Conservation (phyloP, 2,797 vertebrate genomes). For the Nyctibius grandis region DNA sequence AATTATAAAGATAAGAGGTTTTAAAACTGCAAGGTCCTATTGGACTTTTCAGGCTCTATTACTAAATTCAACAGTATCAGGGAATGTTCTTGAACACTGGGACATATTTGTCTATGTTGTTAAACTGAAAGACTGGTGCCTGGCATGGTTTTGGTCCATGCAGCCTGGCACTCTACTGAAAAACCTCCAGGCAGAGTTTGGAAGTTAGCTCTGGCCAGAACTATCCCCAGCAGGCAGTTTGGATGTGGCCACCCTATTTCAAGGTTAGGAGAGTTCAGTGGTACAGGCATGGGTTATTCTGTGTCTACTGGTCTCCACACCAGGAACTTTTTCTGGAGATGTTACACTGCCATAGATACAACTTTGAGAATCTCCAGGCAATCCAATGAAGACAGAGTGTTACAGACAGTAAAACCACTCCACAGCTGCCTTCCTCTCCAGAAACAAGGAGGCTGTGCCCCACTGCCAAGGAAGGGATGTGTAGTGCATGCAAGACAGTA, state of each 20-base stretch:
- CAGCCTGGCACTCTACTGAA: neutral
- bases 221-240: neutral
- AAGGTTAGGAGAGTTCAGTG: neutral
- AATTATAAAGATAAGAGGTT: neutral
- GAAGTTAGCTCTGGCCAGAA: neutral
- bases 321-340: neutral
- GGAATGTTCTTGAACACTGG: neutral
- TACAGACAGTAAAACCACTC: neutral
- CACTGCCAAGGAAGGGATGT: neutral
- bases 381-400: neutral
- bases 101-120: neutral
- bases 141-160: neutral
- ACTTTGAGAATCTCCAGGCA: neutral
- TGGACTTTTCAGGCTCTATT: neutral
- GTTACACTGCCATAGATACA: neutral
- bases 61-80: neutral
- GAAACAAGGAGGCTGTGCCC: neutral
- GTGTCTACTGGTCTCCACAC: neutral
- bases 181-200: neutral
- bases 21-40: neutral
- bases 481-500: fast-evolving
- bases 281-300: fast-evolving
- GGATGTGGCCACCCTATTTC: neutral
- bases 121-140: neutral
- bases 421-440: neutral